These are phyloP conservation scores for Ichneumoninae sp. DNA, from an alignment of 2,888 invertebrate genomes.

Conservation along the genomic window DNA sequence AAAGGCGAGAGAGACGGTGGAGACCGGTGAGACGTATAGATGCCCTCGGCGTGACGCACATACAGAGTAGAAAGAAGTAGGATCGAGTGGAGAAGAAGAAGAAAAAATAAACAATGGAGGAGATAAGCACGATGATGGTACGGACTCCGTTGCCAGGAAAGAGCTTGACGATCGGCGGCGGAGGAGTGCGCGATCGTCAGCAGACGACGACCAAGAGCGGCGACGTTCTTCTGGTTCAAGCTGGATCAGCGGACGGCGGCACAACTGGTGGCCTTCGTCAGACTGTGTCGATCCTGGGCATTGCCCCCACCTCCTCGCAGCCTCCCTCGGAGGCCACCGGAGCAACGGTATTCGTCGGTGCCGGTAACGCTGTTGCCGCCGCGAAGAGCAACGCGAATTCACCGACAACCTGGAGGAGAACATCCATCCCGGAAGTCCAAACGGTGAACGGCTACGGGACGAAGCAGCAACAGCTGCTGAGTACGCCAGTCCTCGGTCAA, in stretches of 20 bases:
- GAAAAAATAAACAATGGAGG: slow-evolving; percentile 73
- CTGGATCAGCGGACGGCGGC: slow-evolving; percentile 69
- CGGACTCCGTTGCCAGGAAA: slow-evolving; percentile 76
- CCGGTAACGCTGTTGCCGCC: slow-evolving; percentile 73
- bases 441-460: slow-evolving; percentile 75
- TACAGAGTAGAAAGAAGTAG: slow-evolving; percentile 7
- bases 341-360: slow-evolving; percentile 85
- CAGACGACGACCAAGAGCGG: slow-evolving; percentile 33
- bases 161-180: slow-evolving; percentile 50
- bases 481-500: slow-evolving; percentile 58
- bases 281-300: slow-evolving; percentile 80
- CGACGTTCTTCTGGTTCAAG: slow-evolving; percentile 62
- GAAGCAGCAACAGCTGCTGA: slow-evolving; percentile 65
- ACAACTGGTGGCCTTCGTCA: slow-evolving; percentile 73
- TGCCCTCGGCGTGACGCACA: slow-evolving; percentile 50
- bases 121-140: slow-evolving; percentile 78
- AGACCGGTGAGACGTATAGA: slow-evolving; percentile 54
- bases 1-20: slow-evolving; percentile 28
- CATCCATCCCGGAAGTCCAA: slow-evolving; percentile 79
- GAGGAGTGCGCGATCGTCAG: neutral
- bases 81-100: neutral
- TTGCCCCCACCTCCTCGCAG: slow-evolving; percentile 76
- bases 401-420: slow-evolving; percentile 81
- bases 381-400: slow-evolving; percentile 71
- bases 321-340: slow-evolving; percentile 77